A percentile compares a stretch with the other conserved stretches of the same genome.
Conservation (phyloP, 2,797 vertebrate species). For the Fringilla coelebs region DNA sequence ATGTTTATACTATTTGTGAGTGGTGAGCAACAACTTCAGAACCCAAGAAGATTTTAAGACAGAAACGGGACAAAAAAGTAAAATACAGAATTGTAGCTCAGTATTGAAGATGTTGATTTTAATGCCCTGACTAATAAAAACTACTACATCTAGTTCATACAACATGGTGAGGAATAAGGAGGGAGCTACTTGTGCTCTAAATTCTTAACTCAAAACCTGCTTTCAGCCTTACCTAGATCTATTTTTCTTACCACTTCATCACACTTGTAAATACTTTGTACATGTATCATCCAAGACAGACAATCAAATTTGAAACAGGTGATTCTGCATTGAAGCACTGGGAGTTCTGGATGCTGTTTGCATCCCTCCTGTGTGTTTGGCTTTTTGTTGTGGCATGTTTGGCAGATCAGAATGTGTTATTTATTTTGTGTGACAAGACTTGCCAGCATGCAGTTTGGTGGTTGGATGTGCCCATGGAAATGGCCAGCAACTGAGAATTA, state of each 20-base stretch:
- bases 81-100: rapidly evolving
- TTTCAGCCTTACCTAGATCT: rapidly evolving
- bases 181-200: neutral
- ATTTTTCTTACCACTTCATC: neutral
- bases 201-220: neutral
- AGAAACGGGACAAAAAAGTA: neutral
- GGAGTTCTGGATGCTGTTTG: neutral
- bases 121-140: neutral
- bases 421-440: neutral
- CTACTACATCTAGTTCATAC: rapidly evolving
- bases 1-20: neutral
- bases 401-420: neutral
- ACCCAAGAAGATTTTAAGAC: neutral
- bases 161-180: neutral
- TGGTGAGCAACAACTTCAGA: neutral
- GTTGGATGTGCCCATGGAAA: neutral
- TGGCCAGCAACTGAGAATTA: rapidly evolving
- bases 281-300: rapidly evolving
- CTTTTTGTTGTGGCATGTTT: neutral
- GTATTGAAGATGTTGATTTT: rapidly evolving
- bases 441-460: neutral
- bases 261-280: neutral
- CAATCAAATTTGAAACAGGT: neutral
- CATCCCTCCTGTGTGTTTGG: neutral
- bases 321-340: neutral